Percentiles rank a stretch among this genome's conserved stretches.
Conservation (phyloP, 2,113 vertebrate genomes). For the Bujurquina vittata region DNA sequence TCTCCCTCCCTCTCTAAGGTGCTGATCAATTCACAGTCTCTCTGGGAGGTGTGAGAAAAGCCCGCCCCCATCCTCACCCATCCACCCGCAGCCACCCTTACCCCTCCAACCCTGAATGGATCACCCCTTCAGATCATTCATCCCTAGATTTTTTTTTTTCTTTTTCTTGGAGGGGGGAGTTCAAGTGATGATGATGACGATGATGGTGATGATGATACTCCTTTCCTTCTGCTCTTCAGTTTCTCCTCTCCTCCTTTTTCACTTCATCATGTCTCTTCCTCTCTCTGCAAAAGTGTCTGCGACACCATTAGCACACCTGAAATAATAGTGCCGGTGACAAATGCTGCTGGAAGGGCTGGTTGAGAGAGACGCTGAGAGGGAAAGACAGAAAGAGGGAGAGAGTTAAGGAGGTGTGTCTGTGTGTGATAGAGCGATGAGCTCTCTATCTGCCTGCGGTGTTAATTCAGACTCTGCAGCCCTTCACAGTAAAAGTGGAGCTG, state of each 20-base stretch:
- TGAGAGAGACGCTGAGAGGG: conserved; percentile 5
- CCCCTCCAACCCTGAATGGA: conserved; percentile 45
- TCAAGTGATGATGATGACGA: conserved; percentile 21
- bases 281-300: conserved; percentile 68
- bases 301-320: conserved; percentile 84
- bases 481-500: conserved; percentile 57
- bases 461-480: conserved; percentile 57
- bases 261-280: conserved; percentile 34
- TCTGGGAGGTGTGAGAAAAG: conserved; percentile 74
- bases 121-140: conserved; percentile 35
- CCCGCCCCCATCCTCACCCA: conserved; percentile 43
- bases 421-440: conserved; percentile 48
- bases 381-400: neutral
- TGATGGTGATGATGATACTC: conserved; percentile 17
- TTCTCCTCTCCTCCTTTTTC: conserved; percentile 26
- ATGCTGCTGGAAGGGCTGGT: conserved; percentile 60
- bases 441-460: conserved; percentile 51
- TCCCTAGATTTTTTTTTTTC: conserved; percentile 8
- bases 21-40: conserved; percentile 87
- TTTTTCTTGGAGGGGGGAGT: neutral
- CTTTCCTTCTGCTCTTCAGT: neutral
- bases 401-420: conserved; percentile 37
- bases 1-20: conserved; percentile 72
- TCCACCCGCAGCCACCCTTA: conserved; percentile 33
- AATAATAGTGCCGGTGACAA: conserved; percentile 81